These are phyloP conservation scores for Rhinoraja longicauda DNA, from an alignment of 2,797 vertebrate species.

Conservation along the genomic window DNA sequence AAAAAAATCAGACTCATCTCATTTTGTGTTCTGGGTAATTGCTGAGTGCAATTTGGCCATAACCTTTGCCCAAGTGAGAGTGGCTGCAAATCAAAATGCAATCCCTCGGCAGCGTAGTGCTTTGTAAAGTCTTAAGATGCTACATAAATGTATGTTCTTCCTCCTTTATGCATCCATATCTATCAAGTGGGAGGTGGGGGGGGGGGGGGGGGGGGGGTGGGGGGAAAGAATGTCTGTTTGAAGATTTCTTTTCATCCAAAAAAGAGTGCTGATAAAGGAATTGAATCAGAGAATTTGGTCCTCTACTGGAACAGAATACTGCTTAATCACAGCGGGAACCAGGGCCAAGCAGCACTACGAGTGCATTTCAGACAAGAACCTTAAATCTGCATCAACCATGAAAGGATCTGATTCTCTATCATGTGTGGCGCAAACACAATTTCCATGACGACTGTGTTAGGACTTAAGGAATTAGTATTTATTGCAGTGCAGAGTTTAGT, in stretches of 20 bases:
- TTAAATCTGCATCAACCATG: constrained; percentile 33
- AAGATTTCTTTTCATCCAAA: constrained; percentile 4
- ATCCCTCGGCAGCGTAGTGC: neutral
- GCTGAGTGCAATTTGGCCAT: neutral
- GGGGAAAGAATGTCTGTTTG: neutral
- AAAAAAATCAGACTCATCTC: neutral
- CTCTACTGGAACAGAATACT: neutral
- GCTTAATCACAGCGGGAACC: constrained; percentile 15
- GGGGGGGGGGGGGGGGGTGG: too few relatives aligned
- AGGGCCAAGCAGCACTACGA: neutral
- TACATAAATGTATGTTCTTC: neutral
- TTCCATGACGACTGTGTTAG: constrained; percentile 32
- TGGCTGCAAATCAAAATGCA: neutral
- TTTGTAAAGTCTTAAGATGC: neutral
- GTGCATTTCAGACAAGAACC: constrained; percentile 22
- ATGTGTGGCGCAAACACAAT: constrained; percentile 28
- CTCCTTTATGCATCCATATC: neutral
- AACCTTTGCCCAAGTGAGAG: neutral
- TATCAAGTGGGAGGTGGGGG: neutral
- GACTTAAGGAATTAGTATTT: constrained; percentile 28
- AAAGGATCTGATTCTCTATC: constrained; percentile 27
- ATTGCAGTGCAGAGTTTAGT: neutral
- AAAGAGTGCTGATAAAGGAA: neutral
- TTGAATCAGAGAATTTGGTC: neutral
- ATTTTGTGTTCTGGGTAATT: neutral